Evolutionary conservation across 1,140 invertebrate species (phyloP).

Genomic region (Pemphigus obesinymphae): DNA sequence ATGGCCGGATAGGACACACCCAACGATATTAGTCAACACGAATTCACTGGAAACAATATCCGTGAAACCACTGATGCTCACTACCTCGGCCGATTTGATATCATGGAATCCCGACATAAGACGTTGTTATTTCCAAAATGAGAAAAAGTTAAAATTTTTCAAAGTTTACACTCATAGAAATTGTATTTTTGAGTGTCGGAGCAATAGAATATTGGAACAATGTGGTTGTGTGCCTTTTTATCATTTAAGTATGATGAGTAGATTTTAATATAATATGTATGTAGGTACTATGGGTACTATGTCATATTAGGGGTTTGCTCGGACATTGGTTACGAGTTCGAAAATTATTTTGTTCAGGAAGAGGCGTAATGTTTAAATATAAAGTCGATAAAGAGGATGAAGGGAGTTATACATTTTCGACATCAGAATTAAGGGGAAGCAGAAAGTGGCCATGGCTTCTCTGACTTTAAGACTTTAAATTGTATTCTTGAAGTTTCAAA

Average conservation of each 20-base stretch:
- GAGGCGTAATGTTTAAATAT: too few species aligned
- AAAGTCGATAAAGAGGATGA: too few species aligned
- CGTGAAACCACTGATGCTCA: constrained; percentile 22
- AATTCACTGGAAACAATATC: constrained; percentile 3
- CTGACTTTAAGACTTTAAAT: too few species aligned
- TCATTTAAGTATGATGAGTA: constrained; percentile 40
- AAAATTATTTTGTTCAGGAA: too few species aligned
- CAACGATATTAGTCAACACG: not conserved
- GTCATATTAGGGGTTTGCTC: too few species aligned
- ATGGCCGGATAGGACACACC: constrained; percentile 20
- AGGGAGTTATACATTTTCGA: too few species aligned
- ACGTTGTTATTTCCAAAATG: constrained; percentile 59
- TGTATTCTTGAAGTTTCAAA: too few species aligned
- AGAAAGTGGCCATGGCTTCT: too few species aligned
- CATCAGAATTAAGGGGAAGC: too few species aligned
- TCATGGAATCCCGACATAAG: constrained; percentile 42
- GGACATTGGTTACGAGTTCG: too few species aligned
- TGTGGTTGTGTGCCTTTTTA: constrained; percentile 44
- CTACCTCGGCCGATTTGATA: not conserved
- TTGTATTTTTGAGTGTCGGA: constrained; percentile 51
- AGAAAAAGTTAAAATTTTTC: constrained; percentile 60
- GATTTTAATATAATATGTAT: too few species aligned
- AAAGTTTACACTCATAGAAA: constrained; percentile 53
- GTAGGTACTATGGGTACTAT: too few species aligned
- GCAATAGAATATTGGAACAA: constrained; percentile 44